A percentile compares a stretch with the other conserved stretches of the same genome.
Evolutionary conservation across 92 coral and sea anemone species (phyloP).

Genomic region (Siderastrea radians): DNA sequence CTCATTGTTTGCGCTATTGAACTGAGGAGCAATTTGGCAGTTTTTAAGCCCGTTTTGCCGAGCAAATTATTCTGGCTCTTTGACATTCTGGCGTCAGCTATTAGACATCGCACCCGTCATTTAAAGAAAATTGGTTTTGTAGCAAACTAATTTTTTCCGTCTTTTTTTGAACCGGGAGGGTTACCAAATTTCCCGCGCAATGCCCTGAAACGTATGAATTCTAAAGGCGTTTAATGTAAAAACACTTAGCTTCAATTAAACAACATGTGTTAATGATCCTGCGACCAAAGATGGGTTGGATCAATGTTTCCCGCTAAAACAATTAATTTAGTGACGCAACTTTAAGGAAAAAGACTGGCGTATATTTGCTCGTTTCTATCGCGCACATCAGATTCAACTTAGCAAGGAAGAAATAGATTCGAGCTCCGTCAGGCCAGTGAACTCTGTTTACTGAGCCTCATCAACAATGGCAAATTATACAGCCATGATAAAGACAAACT

Average conservation of each 20-base stretch:
- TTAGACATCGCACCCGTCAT: conserved; percentile 1
- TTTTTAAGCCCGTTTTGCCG: conserved; percentile 27
- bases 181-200: conserved; percentile 1
- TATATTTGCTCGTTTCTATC: not conserved
- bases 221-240: conserved; percentile 52
- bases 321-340: not conserved
- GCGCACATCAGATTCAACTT: not conserved
- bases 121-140: not conserved
- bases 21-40: conserved; percentile 60
- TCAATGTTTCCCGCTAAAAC: not conserved
- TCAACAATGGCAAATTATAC: conserved; percentile 92
- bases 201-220: conserved; percentile 17
- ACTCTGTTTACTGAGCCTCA: conserved; percentile 58
- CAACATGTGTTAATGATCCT: conserved; percentile 90
- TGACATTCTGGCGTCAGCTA: conserved; percentile 17
- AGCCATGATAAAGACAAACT: conserved; percentile 79
- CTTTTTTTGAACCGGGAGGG: not conserved
- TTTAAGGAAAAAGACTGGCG: not conserved
- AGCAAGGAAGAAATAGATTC: conserved; percentile 8
- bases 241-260: conserved; percentile 93
- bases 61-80: conserved; percentile 10
- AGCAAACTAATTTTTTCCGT: not conserved
- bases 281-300: conserved; percentile 32
- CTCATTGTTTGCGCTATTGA: conserved; percentile 71
- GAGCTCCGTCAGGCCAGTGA: conserved; percentile 5